Evolutionary conservation across 2,797 vertebrate genomes (phyloP).

Genomic region (Delichon dasypus): DNA sequence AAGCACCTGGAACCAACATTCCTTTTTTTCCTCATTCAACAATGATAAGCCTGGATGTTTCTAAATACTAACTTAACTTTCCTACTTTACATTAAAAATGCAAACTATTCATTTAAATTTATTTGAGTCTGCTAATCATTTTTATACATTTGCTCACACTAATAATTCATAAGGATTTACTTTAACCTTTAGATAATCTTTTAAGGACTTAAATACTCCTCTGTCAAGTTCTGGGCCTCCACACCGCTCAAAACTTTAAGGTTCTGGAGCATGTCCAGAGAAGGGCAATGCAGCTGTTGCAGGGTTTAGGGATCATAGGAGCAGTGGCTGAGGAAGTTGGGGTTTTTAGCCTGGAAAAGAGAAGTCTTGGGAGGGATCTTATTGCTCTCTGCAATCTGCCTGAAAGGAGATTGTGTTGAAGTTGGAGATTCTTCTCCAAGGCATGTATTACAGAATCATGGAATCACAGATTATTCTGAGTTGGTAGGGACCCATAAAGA

Average conservation of each 20-base stretch:
- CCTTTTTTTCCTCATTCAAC: background rate
- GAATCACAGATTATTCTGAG: background rate
- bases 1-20: background rate
- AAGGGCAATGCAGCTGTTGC: background rate
- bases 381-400: no score
- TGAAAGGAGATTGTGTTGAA: background rate
- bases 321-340: background rate
- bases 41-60: background rate
- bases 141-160: background rate
- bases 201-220: background rate
- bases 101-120: background rate
- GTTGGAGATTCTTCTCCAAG: background rate
- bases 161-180: background rate
- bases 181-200: background rate
- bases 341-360: background rate
- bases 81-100: background rate
- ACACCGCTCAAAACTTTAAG: accelerated
- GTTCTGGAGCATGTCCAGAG: background rate
- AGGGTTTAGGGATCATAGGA: background rate
- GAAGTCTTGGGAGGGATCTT: background rate
- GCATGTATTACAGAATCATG: background rate
- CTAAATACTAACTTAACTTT: background rate
- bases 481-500: background rate
- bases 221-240: background rate
- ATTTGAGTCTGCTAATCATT: background rate